phyloP scores from a whole-genome alignment of 2,797 vertebrate genomes.

The Platyrinchus mystaceus region DNA sequence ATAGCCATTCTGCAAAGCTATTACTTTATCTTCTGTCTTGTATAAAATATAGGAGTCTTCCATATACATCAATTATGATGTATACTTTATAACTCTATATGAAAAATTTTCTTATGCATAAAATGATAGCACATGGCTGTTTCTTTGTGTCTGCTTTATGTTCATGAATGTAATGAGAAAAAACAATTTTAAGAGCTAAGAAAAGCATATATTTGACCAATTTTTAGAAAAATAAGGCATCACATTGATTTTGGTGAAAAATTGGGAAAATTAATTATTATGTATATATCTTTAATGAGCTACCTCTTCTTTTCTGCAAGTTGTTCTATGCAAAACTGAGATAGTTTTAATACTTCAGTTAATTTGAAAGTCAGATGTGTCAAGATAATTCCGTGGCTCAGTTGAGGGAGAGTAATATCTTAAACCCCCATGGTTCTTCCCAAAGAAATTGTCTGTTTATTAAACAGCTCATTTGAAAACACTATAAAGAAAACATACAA shows the following conservation, averaged over 20 bases:
- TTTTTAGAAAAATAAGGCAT: neutral
- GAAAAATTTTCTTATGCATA: neutral
- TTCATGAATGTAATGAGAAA: neutral
- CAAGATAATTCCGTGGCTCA: neutral
- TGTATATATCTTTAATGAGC: neutral
- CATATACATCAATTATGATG: neutral
- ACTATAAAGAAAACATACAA: neutral
- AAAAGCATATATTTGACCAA: neutral
- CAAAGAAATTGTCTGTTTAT: neutral
- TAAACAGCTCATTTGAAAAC: neutral
- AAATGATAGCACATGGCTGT: rapidly evolving
- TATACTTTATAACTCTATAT: neutral
- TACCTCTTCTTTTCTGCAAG: neutral
- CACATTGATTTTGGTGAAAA: neutral
- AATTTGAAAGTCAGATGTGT: neutral
- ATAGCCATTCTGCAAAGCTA: neutral
- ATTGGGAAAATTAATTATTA: neutral
- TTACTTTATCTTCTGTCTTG: neutral
- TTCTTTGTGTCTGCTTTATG: neutral
- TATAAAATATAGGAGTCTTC: neutral
- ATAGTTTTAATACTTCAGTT: neutral
- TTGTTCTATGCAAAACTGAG: neutral
- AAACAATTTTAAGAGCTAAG: neutral
- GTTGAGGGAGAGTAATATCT: neutral
- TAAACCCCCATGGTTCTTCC: neutral